Base-by-base conservation (phyloP, 2,888 invertebrate species). In the Drosophila sordidapex region DNA sequence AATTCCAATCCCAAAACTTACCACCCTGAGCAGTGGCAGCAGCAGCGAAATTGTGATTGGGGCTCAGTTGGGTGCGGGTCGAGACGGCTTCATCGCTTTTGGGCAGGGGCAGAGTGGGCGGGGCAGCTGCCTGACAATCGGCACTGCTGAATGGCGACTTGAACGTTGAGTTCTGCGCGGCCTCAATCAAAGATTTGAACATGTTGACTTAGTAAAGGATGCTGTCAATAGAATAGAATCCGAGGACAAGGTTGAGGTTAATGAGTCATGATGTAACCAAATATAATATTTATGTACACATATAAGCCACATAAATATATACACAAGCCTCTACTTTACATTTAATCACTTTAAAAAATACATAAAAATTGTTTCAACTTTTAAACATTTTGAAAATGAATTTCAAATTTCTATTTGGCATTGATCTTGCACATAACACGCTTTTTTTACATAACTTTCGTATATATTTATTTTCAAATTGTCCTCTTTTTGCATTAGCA, bases 91-190 rank as follows among this genome's bases (percentile, higher is more conserved):
- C 87, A 73, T 89, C 73, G 48, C 67, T 73, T 52, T 81, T 36
- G 54, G 51, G 67, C 36, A 15, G 75, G 4, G 77, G 70, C 8
- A 74, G 38, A 7, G 31, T 25, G 60, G 81, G 81, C 58, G 91
- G 84, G 64, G 70, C 76, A 62, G 94, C 46, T 46, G 46, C 90
- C 87, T 95, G 95, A 92, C 95, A 95, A 87, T 94, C 94, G 33
- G 94, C 95, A 57, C 94, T 93, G 75, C 94, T 93, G 82, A 95
- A 94, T n/a, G 95, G 95, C 78, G 94, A 94, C 88, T 94, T 94
- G 94, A 95, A 95, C 63, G 95, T 95, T 81, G 94, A 95, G 92
- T 94, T 95, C 93, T 95, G 94, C 89, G 95, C 95, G 91, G 94
- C 93, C 82, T 95, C 95, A 91, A 95, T 81, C 70, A 95, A 90